Conservation (phyloP, 1,140 invertebrate species). For the Brachionus angularis region DNA sequence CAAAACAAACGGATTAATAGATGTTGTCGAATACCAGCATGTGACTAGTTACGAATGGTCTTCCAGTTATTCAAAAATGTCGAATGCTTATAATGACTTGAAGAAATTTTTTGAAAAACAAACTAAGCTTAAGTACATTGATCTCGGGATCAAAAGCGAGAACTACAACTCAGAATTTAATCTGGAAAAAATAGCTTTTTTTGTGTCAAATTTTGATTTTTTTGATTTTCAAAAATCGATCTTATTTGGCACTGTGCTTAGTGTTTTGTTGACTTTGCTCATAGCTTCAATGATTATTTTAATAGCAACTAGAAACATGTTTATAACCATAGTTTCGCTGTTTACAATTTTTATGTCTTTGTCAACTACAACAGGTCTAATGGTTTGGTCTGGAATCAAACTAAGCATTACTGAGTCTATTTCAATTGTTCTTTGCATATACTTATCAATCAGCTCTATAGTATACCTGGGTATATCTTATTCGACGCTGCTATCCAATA, state of each 20-base stretch:
- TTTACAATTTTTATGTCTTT: background rate
- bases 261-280: background rate
- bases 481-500: background rate
- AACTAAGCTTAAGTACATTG: background rate
- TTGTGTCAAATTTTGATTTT: conserved; percentile 36
- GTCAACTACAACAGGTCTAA: background rate
- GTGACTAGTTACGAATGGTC: conserved; percentile 9
- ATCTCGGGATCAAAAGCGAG: background rate
- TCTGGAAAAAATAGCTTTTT: conserved; percentile 26
- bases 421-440: background rate
- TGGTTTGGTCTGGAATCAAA: background rate
- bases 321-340: background rate
- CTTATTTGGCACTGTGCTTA: background rate
- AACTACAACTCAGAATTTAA: background rate
- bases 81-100: background rate
- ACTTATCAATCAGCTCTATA: background rate
- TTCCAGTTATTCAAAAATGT: conserved; percentile 6
- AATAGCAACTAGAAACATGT: conserved; percentile 8
- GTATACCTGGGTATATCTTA: conserved; percentile 9
- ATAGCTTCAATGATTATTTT: conserved; percentile 7
- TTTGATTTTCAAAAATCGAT: conserved; percentile 13
- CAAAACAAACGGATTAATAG: background rate
- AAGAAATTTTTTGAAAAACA: background rate
- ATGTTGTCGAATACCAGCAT: background rate
- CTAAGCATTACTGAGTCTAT: conserved; percentile 13